phyloP scores from a whole-genome alignment of 2,797 vertebrate genomes.

The Bradypodion pumilum region DNA sequence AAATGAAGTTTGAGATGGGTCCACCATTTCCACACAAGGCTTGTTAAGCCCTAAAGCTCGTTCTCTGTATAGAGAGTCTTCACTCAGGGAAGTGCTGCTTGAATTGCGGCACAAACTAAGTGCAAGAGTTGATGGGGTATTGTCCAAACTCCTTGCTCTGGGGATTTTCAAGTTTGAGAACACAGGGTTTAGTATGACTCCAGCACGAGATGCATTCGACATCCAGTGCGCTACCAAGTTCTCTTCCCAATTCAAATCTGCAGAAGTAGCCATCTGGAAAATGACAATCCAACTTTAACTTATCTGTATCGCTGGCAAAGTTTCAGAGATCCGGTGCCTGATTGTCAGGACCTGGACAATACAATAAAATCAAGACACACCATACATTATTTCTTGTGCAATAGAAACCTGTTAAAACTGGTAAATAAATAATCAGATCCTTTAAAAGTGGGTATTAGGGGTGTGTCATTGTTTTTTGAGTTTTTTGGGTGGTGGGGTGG shows the following conservation, averaged over 20 bases:
- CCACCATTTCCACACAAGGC: conserved; percentile 38
- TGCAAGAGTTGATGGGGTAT: conserved; percentile 52
- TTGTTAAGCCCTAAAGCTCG: conserved; percentile 38
- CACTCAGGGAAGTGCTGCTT: conserved; percentile 76
- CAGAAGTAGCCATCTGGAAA: conserved; percentile 83
- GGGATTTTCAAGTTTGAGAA: conserved; percentile 72
- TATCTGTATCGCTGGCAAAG: conserved; percentile 29
- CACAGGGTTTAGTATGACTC: conserved; percentile 82
- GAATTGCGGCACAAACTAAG: conserved; percentile 75
- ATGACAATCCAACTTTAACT: conserved; percentile 12
- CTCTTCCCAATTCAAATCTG: conserved; percentile 74
- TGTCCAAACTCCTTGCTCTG: conserved; percentile 45
- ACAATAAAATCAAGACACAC: conserved; percentile 26
- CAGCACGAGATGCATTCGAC: conserved; percentile 81
- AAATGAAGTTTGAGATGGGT: conserved; percentile 35
- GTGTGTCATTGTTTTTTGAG: background rate
- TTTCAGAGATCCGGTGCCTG: background rate
- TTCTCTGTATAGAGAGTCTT: conserved; percentile 71
- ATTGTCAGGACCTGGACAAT: conserved; percentile 46
- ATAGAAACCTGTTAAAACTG: background rate
- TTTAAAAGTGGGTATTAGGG: background rate
- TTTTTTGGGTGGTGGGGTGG: no score
- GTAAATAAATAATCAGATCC: background rate
- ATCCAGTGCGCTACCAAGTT: conserved; percentile 84
- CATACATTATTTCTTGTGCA: background rate